Conservation (phyloP, 2,888 invertebrate genomes). For the Zelleria hepariella region DNA sequence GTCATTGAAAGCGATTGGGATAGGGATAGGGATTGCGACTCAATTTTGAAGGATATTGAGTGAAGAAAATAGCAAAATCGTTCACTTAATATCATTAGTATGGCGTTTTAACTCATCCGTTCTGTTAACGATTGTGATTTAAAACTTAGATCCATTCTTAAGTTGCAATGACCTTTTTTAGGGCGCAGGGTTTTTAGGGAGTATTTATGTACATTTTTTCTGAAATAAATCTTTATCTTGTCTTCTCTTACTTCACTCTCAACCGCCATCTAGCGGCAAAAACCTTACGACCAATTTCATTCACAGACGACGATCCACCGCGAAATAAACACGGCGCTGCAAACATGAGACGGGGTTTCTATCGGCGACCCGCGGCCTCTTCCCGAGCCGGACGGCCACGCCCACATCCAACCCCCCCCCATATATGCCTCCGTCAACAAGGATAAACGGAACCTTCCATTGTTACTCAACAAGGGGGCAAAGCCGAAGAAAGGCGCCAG, state of each 20-base stretch:
- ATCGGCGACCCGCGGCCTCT: slow-evolving; percentile 28
- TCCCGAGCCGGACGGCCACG: neutral
- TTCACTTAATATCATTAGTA: no score
- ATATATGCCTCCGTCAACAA: slow-evolving; percentile 16
- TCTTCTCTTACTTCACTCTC: neutral
- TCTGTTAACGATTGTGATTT: no score
- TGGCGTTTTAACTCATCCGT: no score
- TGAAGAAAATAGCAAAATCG: no score
- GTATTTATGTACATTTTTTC: no score
- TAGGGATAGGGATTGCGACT: no score
- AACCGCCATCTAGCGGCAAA: neutral
- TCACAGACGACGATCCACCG: slow-evolving; percentile 80
- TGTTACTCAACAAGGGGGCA: slow-evolving; percentile 21
- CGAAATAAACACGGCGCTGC: slow-evolving; percentile 85
- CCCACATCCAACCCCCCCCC: slow-evolving; percentile 12
- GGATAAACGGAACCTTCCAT: slow-evolving; percentile 19
- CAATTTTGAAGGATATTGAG: no score
- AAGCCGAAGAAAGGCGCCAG: slow-evolving; percentile 13
- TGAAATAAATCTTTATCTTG: no score
- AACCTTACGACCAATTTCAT: neutral
- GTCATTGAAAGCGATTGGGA: no score
- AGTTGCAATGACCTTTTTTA: no score
- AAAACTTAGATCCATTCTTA: no score
- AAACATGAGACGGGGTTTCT: slow-evolving; percentile 76
- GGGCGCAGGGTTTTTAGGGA: no score